Conservation (phyloP, 2,113 vertebrate genomes). For the Pipra filicauda region DNA sequence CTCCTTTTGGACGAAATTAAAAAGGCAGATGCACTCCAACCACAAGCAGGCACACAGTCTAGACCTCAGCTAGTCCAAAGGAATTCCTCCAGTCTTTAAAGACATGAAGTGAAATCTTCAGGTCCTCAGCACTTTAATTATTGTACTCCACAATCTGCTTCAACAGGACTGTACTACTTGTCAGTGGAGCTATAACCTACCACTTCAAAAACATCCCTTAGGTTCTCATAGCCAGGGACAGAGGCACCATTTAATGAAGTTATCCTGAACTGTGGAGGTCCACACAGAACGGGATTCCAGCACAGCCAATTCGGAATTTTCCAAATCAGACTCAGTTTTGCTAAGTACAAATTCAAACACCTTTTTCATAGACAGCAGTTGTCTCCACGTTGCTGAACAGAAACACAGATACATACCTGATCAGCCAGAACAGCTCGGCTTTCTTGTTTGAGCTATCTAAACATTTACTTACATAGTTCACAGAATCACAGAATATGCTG, state of each 20-base stretch:
- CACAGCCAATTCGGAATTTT: neutral
- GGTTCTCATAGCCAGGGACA: neutral
- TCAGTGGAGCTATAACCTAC: neutral
- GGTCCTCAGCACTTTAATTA: slow-evolving; percentile 16
- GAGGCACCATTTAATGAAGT: neutral
- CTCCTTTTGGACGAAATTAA: slow-evolving; percentile 44
- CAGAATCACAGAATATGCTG: neutral
- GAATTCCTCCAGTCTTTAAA: slow-evolving; percentile 11
- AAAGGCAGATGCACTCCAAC: slow-evolving; percentile 41
- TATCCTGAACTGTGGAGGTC: neutral
- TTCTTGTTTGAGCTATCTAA: neutral
- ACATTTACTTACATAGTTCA: neutral
- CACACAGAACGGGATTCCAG: neutral
- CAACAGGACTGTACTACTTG: neutral
- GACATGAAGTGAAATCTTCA: neutral
- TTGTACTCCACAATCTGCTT: neutral
- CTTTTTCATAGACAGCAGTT: neutral
- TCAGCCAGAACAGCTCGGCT: neutral
- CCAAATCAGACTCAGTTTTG: neutral
- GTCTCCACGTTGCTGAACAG: neutral
- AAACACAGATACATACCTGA: neutral
- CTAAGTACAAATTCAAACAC: neutral
- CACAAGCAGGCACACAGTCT: slow-evolving; percentile 45
- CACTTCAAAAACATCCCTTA: slow-evolving; percentile 1
- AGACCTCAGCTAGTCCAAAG: slow-evolving; percentile 41